These are phyloP conservation scores for Drosophila bocqueti DNA, from an alignment of 1,140 invertebrate species.

Conservation along the genomic window DNA sequence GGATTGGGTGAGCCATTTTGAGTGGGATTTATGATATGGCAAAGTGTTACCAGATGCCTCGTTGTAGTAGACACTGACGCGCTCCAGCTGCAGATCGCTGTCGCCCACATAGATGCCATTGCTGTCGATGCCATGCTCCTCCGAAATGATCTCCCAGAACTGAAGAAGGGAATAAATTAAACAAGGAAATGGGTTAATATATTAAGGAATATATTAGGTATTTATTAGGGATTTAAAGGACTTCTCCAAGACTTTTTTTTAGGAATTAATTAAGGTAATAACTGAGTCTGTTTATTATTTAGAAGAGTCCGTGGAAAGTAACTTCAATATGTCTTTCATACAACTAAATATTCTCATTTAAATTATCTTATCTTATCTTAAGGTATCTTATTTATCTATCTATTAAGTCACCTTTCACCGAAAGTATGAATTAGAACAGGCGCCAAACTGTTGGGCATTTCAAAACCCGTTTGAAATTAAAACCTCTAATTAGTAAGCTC, in stretches of 20 bases:
- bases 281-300: neutral
- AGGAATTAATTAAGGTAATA: neutral
- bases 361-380: neutral
- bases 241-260: rapidly evolving
- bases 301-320: neutral
- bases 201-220: neutral
- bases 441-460: neutral
- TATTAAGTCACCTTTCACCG: neutral
- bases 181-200: neutral
- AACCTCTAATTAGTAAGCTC: neutral
- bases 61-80: slow-evolving; percentile 96
- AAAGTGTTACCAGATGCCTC: slow-evolving; percentile 90
- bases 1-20: slow-evolving; percentile 2
- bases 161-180: slow-evolving; percentile 85
- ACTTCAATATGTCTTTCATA: neutral
- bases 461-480: neutral
- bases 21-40: neutral
- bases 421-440: neutral
- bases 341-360: neutral
- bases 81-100: slow-evolving; percentile 93
- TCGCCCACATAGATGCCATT: slow-evolving; percentile 93
- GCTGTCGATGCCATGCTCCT: slow-evolving; percentile 95
- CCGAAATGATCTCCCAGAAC: slow-evolving; percentile 98
- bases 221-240: neutral
- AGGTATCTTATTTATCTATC: too few species aligned